phyloP scores from a whole-genome alignment of 2,797 vertebrate species.

The Streptopelia turtur region DNA sequence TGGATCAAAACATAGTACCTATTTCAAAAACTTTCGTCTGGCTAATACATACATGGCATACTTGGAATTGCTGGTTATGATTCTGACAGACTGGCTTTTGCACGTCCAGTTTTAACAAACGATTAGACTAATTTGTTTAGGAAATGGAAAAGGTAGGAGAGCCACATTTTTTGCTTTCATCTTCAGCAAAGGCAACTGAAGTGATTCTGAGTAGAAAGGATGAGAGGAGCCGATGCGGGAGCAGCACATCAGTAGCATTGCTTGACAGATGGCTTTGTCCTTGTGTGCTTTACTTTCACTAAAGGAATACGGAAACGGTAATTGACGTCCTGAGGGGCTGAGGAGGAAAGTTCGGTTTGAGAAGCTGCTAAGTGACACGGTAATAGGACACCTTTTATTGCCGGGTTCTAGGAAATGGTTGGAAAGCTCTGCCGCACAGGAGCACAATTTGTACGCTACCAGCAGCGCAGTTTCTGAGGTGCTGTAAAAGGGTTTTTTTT shows the following conservation, averaged over 20 bases:
- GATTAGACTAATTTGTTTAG: not conserved
- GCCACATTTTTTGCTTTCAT: not conserved
- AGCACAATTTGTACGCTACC: not conserved
- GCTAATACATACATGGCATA: not conserved
- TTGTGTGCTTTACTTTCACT: not conserved
- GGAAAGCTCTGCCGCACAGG: not conserved
- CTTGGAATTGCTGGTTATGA: not conserved
- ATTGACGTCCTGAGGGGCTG: not conserved
- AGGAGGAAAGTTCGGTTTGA: not conserved
- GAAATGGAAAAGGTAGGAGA: not conserved
- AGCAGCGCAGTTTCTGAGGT: not conserved
- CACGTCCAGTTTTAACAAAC: not conserved
- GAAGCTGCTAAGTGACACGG: not conserved
- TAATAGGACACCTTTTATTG: not conserved
- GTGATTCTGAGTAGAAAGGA: not conserved
- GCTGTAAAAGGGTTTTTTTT: not conserved
- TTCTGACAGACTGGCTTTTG: not conserved
- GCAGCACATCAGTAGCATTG: rapidly evolving
- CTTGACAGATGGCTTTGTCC: not conserved
- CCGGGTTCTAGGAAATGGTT: not conserved
- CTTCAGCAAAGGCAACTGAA: not conserved
- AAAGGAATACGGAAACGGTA: rapidly evolving
- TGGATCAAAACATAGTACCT: not conserved
- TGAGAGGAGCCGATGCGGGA: not conserved
- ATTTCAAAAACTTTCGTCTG: not conserved